Base-by-base conservation (phyloP, 2,888 invertebrate genomes). In the Sinotaia quadrata region DNA sequence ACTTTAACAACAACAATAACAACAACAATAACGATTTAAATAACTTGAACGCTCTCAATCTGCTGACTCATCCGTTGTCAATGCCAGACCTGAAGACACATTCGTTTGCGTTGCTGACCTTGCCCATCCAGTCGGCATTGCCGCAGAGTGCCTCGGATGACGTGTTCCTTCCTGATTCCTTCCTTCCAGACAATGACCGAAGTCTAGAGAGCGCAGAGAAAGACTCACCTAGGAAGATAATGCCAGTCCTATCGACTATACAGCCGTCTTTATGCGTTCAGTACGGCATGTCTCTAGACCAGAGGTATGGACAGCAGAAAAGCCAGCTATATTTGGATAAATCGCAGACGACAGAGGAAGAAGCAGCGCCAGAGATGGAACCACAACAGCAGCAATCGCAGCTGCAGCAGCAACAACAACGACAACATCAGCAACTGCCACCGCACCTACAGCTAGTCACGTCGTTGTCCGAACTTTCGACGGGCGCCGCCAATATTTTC, bases 41-140 rank as follows among this genome's bases (percentile, higher is more conserved):
- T 41, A 21, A 15, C 3, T 27, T 27, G 36, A 67, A 18, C 33
- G 31, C 33, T 21, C n/a, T 33, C 56, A 56, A 33, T 21, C n/a
- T 33, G 2, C 10, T 56, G 33, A 12, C 56, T 3, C 10, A 18
- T 4, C 56, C 56, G 56, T 8, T 24, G 49, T 7, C 56, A 4
- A 8, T 29, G 24, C 5, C 54, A 8, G 27, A 29, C 27, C 5
- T 31, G 15, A 31, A 18, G 8, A 29, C 56, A 15, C 65, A 56
- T 2, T 31, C 65, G 34, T 37, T 65, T 44, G 56, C 65, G 24
- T n/a, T 65, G 27, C 34, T 65, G 24, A 63, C 63, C 29, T 41
- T 63, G n/a, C 63, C 63, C 4, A 8, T 65, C 21, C 65, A 65
- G 5, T n/a, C 37, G 1, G 21, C 18, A 24, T 54, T 31, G 54